Evolutionary conservation across 1,140 invertebrate species (phyloP), one percentile per base, ranked within the genome.

Genomic region (Ostrea edulis): DNA sequence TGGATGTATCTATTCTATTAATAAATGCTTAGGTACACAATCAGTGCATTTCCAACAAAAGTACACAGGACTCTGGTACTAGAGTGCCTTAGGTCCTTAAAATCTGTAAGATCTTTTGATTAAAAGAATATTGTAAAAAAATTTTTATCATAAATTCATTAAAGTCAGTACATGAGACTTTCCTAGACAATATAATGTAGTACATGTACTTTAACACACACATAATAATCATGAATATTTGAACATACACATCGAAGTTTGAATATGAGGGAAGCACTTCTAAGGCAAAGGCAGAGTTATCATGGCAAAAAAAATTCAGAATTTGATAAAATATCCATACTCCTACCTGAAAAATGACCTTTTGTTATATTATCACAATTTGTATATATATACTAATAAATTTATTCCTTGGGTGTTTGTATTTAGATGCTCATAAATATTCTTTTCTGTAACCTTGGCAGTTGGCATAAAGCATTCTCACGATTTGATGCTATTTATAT

Each of bases 341-440:
- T 62, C 20, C 55, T n/a, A 17, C 14, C 17, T 7, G 55, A 62
- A 62, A 20, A 7, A 17, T 62, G 55, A 62, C 55, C 55, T 0
- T 58, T 17, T 62, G 17, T 20, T 7, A 62, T 20, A 20, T 62
- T 62, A 62, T 62, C 14, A 62, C 55, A 62, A n/a, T 20, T 20
- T 62, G 29, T 77, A 14, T 9, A 8, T 29, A 29, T 77, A 35
- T 62, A 77, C 22, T 11, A 25, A 77, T 77, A 77, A 77, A 35
- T 77, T 77, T 77, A 77, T 77, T 25, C 68, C 22, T 9, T 29
- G 14, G 9, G 8, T 58, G 55, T 62, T 62, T 62, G 12, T 20
- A 77, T 77, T 77, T 29, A 12, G 22, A 29, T 77, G 68, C 22
- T 25, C 68, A 77, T 29, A 77, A 62, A 62, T 62, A 62, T 62